phyloP scores from a whole-genome alignment of 1,140 invertebrate genomes.

The Dendroctonus valens region DNA sequence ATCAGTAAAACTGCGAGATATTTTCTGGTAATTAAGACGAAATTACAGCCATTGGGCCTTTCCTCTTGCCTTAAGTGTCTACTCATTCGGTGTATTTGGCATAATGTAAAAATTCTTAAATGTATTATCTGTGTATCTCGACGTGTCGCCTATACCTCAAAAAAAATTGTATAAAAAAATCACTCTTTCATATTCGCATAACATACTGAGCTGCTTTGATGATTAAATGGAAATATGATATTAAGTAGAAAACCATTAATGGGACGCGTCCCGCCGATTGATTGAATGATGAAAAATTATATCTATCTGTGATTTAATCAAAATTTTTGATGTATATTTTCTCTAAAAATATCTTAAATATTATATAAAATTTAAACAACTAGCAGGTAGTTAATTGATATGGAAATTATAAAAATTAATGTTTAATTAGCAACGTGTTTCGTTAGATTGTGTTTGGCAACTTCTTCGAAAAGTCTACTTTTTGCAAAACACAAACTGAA shows the following conservation, averaged over 20 bases:
- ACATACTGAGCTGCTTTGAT: conserved; percentile 49
- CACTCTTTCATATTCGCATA: conserved; percentile 41
- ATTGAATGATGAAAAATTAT: conserved; percentile 49
- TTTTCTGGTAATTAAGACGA: too few relatives aligned
- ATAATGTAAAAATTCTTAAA: conserved; percentile 47
- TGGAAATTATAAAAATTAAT: conserved; percentile 39
- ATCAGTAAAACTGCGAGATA: too few relatives aligned
- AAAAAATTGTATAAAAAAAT: conserved; percentile 43
- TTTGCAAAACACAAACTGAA: too few relatives aligned
- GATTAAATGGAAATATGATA: conserved; percentile 39
- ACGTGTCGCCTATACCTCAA: conserved; percentile 52
- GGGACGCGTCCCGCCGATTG: conserved; percentile 45
- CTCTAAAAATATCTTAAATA: conserved; percentile 56
- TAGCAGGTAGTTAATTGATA: conserved; percentile 50
- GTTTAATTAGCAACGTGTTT: conserved; percentile 10
- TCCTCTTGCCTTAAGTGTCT: conserved; percentile 31
- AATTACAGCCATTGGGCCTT: too few relatives aligned
- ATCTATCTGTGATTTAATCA: conserved; percentile 58
- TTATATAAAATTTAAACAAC: conserved; percentile 51
- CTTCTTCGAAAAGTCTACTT: too few relatives aligned
- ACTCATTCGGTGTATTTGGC: conserved; percentile 50
- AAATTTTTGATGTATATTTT: conserved; percentile 58
- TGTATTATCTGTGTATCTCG: conserved; percentile 54
- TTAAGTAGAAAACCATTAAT: conserved; percentile 46
- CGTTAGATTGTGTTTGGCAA: neutral